Evolutionary conservation across 2,113 vertebrate species (phyloP).

Genomic region (Spea bombifrons): DNA sequence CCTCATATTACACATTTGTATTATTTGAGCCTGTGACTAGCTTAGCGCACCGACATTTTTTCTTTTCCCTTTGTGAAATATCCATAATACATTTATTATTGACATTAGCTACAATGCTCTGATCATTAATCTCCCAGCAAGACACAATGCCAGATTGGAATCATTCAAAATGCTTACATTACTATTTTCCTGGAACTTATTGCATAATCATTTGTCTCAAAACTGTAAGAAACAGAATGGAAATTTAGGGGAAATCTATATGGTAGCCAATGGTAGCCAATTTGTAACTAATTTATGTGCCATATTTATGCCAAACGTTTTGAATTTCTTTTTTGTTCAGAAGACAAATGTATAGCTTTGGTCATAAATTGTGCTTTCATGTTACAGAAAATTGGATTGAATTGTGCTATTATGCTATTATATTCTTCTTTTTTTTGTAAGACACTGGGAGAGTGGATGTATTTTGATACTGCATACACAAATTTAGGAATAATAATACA

Average conservation of each 20-base stretch:
- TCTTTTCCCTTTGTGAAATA: conserved; percentile 52
- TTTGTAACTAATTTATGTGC: conserved; percentile 58
- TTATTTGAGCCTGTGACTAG: no score
- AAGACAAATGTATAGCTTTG: background rate
- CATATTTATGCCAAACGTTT: conserved; percentile 52
- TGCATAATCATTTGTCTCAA: conserved; percentile 58
- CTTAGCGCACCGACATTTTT: no score
- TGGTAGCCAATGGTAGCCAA: conserved; percentile 48
- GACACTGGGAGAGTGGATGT: no score
- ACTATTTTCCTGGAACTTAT: conserved; percentile 62
- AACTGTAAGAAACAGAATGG: conserved; percentile 58
- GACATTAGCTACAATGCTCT: conserved; percentile 58
- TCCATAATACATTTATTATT: conserved; percentile 56
- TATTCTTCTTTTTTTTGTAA: no score
- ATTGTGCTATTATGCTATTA: no score
- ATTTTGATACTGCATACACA: no score
- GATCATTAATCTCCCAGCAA: conserved; percentile 56
- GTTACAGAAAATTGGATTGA: background rate
- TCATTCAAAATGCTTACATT: conserved; percentile 58
- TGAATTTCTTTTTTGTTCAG: background rate
- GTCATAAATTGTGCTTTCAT: background rate
- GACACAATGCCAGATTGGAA: conserved; percentile 55
- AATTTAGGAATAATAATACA: no score
- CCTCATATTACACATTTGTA: no score
- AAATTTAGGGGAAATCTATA: conserved; percentile 55